Evolutionary conservation across 2,888 invertebrate species (phyloP), one percentile per base, ranked within the genome.

Genomic region (Megastigmus dorsalis): DNA sequence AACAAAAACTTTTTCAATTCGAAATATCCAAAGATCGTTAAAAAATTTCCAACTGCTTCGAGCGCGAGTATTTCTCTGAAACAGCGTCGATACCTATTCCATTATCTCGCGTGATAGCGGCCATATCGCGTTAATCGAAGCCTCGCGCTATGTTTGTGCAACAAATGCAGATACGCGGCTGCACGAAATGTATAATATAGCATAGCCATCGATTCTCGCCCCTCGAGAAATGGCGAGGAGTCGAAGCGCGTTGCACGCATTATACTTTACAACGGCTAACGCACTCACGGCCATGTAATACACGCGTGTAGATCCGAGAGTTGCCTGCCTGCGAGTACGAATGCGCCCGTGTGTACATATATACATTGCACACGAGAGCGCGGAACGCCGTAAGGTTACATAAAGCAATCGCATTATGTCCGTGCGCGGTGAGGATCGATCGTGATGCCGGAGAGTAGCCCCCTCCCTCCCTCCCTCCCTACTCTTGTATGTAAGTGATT

Each of bases 371-470:
- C 45, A 20, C 20, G 50, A 18, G 62, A n/a, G 15, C n/a, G 55
- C n/a, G 20, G 18, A 50, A 26, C 60, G 60, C 57, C 69, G 74
- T 63, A 63, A 69, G 65, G 59, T 74, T 70, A 70, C 70, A 70
- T 65, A 70, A 70, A 70, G 70, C 65, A 70, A 74, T 74, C 65
- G 75, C 54, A 75, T 66, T 70, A 75, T 57, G 50, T 60, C 55
- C 41, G 48, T 13, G 15, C 66, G 36, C 10, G 5, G 13, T 20
- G 20, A 41, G 57, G 55, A 73, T 73, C 73, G 60, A 73, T 73
- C 66, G 65, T 18, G 36, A 57, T 45, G 9, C 36, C 20, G 13
- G 45, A 41, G 38, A 45, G 36, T 26, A 65, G 10, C 23, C 26
- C 23, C 26, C 54, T 54, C 28, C 26, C 28, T 54, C 15, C 9